phyloP scores from a whole-genome alignment of 2,113 vertebrate genomes.

The Hyaena hyaena region DNA sequence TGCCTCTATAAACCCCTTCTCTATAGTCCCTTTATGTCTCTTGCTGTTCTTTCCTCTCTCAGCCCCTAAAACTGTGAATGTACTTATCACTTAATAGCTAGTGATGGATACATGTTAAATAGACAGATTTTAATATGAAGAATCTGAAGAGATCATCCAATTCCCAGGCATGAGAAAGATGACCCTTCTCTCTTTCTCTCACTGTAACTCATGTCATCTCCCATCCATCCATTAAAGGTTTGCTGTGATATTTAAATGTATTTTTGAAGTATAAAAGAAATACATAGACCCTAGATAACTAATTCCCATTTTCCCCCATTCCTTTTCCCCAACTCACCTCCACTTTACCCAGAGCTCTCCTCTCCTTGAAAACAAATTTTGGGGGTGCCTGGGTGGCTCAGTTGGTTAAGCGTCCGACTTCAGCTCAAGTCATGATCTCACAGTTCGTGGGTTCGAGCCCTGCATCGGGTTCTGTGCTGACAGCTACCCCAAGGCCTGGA shows the following conservation, averaged over 20 bases:
- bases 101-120: background rate
- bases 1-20: background rate
- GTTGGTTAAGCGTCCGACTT: too few species aligned
- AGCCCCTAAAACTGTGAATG: background rate
- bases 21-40: background rate
- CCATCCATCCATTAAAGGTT: background rate
- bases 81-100: background rate
- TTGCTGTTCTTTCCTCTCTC: background rate
- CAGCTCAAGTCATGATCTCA: too few species aligned
- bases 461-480: too few species aligned
- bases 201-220: background rate
- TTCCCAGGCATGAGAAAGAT: background rate
- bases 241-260: background rate
- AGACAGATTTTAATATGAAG: background rate
- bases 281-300: background rate
- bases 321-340: background rate
- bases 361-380: constrained; percentile 37
- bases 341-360: background rate
- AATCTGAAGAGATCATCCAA: background rate
- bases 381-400: too few species aligned
- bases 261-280: background rate
- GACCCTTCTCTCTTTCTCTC: background rate
- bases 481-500: too few species aligned
- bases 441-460: too few species aligned
- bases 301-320: background rate